Base-by-base conservation (phyloP, 1,140 invertebrate species). In the Anoplophora glabripennis region DNA sequence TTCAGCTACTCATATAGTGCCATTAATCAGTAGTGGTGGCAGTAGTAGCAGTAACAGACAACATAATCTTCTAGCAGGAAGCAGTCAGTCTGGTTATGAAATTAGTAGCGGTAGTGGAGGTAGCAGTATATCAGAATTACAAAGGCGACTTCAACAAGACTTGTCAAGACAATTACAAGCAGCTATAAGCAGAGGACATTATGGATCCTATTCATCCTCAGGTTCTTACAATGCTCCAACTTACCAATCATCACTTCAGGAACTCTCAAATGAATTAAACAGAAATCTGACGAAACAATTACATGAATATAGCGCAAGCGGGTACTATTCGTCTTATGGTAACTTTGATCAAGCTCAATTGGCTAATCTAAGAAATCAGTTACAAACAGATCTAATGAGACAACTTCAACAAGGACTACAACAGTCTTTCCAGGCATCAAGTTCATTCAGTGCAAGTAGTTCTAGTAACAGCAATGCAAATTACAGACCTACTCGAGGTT, bases 241-340 rank as follows among this genome's bases (percentile, higher is more conserved):
- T 41, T 67, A 64, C 28, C 64, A 60, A 49, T 46, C 28, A 17
- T 61, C 64, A 5, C 59, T 71, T 11, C 47, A 68, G 45, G 49
- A 66, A 51, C 53, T 73, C 8, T 64, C 58, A 11, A 61, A 65
- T 36, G 69, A 72, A 37, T 46, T 72, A 1, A 65, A 72, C 36
- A 54, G 69, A 36, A 72, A 72, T 47, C 44, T 72, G 7, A 71
- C 71, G 2, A 35, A 54, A 47, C 61, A 72, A 58, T 41, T 72
- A 15, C 57, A 66, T 38, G 59, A 61, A 12, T 68, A 61, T 18
- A 55, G 58, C 36, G 59, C 56, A 15, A 63, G 40, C 34, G 47
- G 44, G 5, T 63, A 62, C 28, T 63, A 63, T 15, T 61, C 49
- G 11, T 49, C 54, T 7, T 58, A 60, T 21, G 60, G 60, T 14